Conservation (phyloP, 2,888 invertebrate genomes). For the Acheta domesticus region DNA sequence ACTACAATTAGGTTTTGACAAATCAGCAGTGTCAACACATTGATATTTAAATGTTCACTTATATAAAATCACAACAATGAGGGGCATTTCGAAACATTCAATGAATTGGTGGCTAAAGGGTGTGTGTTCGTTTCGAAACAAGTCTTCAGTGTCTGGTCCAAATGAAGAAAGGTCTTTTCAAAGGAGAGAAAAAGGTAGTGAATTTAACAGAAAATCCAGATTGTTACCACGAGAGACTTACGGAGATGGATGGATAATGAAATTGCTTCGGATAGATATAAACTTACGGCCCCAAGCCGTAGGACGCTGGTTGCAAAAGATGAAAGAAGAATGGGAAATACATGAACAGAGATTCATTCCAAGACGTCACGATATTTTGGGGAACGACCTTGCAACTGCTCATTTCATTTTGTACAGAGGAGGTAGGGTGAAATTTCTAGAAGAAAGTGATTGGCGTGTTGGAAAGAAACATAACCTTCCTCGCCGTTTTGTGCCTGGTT, state of each 20-base stretch:
- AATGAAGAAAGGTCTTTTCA: background rate
- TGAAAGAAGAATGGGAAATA: conserved; percentile 53
- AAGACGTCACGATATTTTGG: conserved; percentile 61
- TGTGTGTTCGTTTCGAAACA: too few species aligned
- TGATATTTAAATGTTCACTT: too few species aligned
- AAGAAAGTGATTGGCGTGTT: conserved; percentile 53
- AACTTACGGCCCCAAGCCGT: conserved; percentile 53
- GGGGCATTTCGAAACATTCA: too few species aligned
- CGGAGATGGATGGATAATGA: conserved; percentile 50
- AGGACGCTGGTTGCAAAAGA: conserved; percentile 54
- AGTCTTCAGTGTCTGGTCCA: too few species aligned
- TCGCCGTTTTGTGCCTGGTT: conserved; percentile 55
- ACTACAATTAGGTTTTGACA: too few species aligned
- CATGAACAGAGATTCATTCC: conserved; percentile 58
- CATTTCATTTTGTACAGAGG: conserved; percentile 76
- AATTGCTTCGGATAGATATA: conserved; percentile 50
- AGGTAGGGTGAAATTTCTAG: conserved; percentile 66
- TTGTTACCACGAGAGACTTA: conserved; percentile 56
- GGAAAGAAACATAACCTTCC: conserved; percentile 61
- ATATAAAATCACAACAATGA: too few species aligned
- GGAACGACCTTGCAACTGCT: conserved; percentile 79
- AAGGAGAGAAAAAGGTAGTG: conserved; percentile 47
- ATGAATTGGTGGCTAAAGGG: too few species aligned
- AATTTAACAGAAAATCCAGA: conserved; percentile 58
- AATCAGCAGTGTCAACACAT: too few species aligned